These are phyloP conservation scores for Leistus spinibarbis DNA, from an alignment of 2,888 invertebrate genomes.

Conservation along the genomic window DNA sequence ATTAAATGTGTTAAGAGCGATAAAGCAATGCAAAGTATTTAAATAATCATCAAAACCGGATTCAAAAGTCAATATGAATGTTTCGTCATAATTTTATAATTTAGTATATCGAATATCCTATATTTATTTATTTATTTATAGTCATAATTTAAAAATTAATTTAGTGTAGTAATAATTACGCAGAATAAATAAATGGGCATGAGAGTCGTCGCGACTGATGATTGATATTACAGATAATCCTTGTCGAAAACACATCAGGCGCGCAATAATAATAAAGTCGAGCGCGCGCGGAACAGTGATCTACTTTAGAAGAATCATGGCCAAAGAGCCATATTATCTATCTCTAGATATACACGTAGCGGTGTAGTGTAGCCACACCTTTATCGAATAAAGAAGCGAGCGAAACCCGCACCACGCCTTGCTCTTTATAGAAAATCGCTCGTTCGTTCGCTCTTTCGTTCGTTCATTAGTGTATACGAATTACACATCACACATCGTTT, in stretches of 20 bases:
- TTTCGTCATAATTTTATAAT: too few relatives aligned
- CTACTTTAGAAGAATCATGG: background rate
- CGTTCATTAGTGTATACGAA: too few relatives aligned
- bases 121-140: too few relatives aligned
- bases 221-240: background rate
- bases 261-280: background rate
- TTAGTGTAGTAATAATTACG: background rate
- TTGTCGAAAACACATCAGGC: background rate
- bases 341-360: background rate
- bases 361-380: conserved; percentile 13
- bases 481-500: too few relatives aligned
- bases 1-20: too few relatives aligned
- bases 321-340: background rate
- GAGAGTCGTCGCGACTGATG: too few relatives aligned
- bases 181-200: background rate
- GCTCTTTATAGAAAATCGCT: conserved; percentile 19
- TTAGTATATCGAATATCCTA: too few relatives aligned
- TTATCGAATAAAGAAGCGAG: conserved; percentile 31
- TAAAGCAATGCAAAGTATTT: too few relatives aligned
- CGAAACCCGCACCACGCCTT: conserved; percentile 21
- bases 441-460: too few relatives aligned
- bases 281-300: background rate
- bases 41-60: too few relatives aligned
- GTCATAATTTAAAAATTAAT: background rate
- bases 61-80: too few relatives aligned